Evolutionary conservation across 2,113 vertebrate genomes (phyloP).

Genomic region (Actinemys pallida): DNA sequence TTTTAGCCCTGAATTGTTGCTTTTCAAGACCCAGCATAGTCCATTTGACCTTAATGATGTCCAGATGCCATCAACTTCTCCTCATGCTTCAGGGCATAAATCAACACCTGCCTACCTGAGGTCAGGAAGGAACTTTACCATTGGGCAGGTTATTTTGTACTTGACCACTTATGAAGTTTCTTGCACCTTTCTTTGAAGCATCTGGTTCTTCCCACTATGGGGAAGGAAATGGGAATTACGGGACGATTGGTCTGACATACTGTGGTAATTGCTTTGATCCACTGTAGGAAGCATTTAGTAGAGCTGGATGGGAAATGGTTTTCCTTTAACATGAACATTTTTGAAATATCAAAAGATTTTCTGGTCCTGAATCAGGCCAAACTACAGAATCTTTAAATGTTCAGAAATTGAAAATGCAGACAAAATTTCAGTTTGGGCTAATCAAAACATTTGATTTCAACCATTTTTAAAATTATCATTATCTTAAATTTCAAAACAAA

Average conservation of each 20-base stretch:
- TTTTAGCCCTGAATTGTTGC: neutral
- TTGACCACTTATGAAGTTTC: neutral
- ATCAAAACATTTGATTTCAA: neutral
- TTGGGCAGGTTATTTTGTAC: too few species aligned
- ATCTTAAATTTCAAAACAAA: neutral
- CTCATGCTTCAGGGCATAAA: neutral
- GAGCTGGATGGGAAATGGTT: neutral
- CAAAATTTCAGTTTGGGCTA: neutral
- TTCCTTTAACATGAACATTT: neutral
- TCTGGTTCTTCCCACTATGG: neutral
- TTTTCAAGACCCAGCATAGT: accelerated
- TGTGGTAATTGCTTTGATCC: neutral
- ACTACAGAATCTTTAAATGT: neutral
- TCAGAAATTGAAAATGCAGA: neutral
- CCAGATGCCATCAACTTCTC: neutral
- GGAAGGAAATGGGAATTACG: neutral
- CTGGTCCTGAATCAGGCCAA: neutral
- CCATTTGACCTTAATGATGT: neutral
- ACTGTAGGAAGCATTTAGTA: neutral
- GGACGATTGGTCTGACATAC: neutral
- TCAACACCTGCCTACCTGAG: neutral
- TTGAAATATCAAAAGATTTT: neutral
- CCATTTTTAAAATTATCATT: neutral
- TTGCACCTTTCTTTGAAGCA: too few species aligned
- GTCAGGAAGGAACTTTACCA: neutral